Evolutionary conservation across 2,888 invertebrate genomes (phyloP), one percentile per base, ranked within the genome.

Genomic region (Piscicola geometra): DNA sequence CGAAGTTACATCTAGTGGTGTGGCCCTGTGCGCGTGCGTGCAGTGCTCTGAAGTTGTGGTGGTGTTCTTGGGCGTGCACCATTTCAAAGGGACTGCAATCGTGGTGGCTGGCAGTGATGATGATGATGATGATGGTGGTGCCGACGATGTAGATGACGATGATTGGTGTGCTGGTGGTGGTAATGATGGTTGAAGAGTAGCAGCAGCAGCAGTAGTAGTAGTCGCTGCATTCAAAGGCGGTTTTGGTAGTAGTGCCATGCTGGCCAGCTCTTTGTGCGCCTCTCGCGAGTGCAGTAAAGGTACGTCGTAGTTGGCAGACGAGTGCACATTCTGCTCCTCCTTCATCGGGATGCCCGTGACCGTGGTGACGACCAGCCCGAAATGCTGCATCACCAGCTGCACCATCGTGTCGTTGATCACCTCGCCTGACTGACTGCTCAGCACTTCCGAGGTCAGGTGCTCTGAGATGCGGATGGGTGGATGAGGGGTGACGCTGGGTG

Each of bases 331-430:
- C 88, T 97, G 96, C 85, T 98, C 97, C 86, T 98, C 97, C 88
- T 99, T 99, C 99, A 99, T 99, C 0, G 99, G 99, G 82, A 98
- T 98, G 1, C 82, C 97, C 5, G 96, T 96, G 0, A 99, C 97
- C 0, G 97, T 97, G 0, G 98, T 99, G 77, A 93, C 94, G 0
- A 94, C 92, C 68, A 99, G 88, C 83, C 92, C 90, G 82, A 94
- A 97, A 84, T 98, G 96, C 1, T 90, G 81, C 78, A 86, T 84
- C 2, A 84, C 84, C 30, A 86, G 80, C 60, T 84, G 81, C 3
- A 86, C 83, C 78, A 86, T 78, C 77, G 84, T 86, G 74, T 81
- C 81, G 77, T 84, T 83, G 60, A 84, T 80, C 36, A 79, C 79
- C 33, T 80, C 80, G 0, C 84, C 84, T 0, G 85, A 84, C 76